Evolutionary conservation across 2,797 vertebrate genomes (phyloP), one percentile per base, ranked within the genome.

Genomic region (Xiphophorus birchmanni): DNA sequence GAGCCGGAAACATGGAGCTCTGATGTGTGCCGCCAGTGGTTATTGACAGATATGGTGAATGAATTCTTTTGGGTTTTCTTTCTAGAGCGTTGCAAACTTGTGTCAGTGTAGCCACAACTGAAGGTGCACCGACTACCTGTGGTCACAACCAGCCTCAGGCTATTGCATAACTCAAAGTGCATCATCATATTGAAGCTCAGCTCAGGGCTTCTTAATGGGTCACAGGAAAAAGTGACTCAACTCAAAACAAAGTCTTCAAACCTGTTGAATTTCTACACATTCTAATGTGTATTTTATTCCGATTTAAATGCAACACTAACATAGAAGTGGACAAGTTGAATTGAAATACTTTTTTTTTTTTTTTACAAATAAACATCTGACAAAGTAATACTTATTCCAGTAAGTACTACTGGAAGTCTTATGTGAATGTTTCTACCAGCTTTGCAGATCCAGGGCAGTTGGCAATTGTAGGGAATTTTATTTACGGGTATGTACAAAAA

Each of bases 101-200:
- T 44, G 67, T 40, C 48, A 26, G 2, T 72, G 67, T n/a, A 54
- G 45, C 37, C 65, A 54, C n/a, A 54, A 40, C 58, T 56, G 3
- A 56, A 32, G 8, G 56, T n/a, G 74, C 37, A 47, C 37, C 4
- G 21, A 52, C 42, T 80, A 32, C 35, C 77, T 65, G 73, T 73
- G 74, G 47, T 73, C 15, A 56, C 29, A n/a, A 69, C 4, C 67
- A 73, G 54, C 32, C 35, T 29, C 74, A 29, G 76, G 56, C 23
- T 58, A 47, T 72, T 72, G 75, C 74, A 72, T 58, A 81, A 81
- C 42, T 47, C 52, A 73, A 13, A n/a, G 5, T 37, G 37, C 13
- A 47, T 32, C 52, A 48, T 15, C 32, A 13, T 58, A 40, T 37
- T 23, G 58, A 56, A 71, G 21, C 37, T 69, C 60, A 72, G 23